Percentiles rank a stretch among this genome's conserved stretches.
Evolutionary conservation across 2,113 vertebrate species (phyloP).

Genomic region (Sapayoa aenigma): DNA sequence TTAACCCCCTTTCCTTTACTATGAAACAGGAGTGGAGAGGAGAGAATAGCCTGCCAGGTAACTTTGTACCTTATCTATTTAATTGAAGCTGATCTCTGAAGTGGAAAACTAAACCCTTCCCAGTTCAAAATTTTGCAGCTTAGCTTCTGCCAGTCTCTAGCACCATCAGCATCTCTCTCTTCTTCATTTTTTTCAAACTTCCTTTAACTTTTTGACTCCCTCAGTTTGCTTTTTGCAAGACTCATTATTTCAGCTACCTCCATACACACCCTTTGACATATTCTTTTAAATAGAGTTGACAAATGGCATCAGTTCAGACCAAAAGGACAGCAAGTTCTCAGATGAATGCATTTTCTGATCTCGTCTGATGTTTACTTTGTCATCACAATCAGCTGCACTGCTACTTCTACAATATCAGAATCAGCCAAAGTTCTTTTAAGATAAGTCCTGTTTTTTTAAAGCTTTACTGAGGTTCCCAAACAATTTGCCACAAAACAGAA

Average conservation of each 20-base stretch:
- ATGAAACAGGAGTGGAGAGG: background rate
- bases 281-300: background rate
- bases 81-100: background rate
- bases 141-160: background rate
- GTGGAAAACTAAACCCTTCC: background rate
- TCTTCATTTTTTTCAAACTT: background rate
- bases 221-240: background rate
- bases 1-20: background rate
- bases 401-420: background rate
- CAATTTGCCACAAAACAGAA: background rate
- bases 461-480: background rate
- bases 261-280: background rate
- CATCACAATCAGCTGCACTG: background rate
- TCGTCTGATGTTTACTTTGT: background rate
- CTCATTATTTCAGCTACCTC: background rate
- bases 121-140: background rate
- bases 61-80: background rate
- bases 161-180: background rate
- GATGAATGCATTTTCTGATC: background rate
- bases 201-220: background rate
- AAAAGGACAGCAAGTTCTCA: background rate
- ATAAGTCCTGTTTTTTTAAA: background rate
- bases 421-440: background rate
- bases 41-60: background rate
- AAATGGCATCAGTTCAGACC: background rate